Conservation (phyloP, 2,888 invertebrate species). For the Sphinx pinastri region DNA sequence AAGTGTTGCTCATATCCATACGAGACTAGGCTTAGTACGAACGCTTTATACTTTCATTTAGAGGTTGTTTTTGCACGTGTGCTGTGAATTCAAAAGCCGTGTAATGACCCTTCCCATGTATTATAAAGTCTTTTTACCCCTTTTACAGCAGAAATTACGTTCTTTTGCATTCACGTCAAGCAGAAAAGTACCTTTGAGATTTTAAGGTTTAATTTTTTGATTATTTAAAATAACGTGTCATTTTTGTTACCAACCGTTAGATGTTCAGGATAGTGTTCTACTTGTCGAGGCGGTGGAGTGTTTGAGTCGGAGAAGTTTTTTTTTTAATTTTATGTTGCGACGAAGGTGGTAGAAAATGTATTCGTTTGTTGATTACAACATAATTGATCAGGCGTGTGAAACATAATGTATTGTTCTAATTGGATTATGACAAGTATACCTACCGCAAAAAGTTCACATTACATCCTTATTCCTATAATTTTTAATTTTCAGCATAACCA, state of each 20-base stretch:
- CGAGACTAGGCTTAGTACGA: constrained; percentile 27
- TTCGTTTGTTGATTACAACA: no score
- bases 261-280: neutral
- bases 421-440: no score
- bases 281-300: neutral
- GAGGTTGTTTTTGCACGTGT: constrained; percentile 69
- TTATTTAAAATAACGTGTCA: constrained; percentile 33
- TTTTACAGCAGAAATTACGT: constrained; percentile 69
- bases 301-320: no score
- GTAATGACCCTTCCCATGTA: constrained; percentile 72
- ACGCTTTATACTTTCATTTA: constrained; percentile 50
- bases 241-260: constrained; percentile 13
- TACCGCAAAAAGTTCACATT: no score
- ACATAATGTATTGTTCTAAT: no score
- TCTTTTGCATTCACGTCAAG: constrained; percentile 66
- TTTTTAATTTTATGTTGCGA: no score
- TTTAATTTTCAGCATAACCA: no score
- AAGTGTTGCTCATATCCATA: constrained; percentile 28
- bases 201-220: constrained; percentile 47
- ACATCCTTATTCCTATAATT: no score
- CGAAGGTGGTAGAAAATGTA: no score
- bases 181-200: constrained; percentile 68
- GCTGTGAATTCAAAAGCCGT: constrained; percentile 73
- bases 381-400: no score
- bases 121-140: constrained; percentile 73